phyloP scores from a whole-genome alignment of 2,888 invertebrate genomes.

The Crocallis elinguaria region DNA sequence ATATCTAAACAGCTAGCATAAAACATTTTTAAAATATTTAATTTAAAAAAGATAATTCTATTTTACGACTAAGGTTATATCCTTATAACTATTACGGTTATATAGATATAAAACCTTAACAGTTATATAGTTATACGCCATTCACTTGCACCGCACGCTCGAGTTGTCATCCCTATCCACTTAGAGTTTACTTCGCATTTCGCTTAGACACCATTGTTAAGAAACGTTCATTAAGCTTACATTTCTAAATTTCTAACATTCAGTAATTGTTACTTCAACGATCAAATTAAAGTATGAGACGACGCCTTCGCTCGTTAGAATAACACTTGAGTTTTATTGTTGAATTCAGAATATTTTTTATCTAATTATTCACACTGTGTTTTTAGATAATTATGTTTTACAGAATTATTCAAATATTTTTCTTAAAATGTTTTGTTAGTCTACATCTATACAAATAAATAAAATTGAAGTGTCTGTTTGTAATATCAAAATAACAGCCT shows the following conservation, averaged over 20 bases:
- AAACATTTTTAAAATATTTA: no score
- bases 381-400: not conserved
- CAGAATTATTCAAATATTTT: no score
- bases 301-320: slow-evolving; percentile 13
- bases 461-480: no score
- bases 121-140: slow-evolving; percentile 3
- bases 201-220: slow-evolving; percentile 70
- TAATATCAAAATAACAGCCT: no score
- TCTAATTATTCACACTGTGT: slow-evolving; percentile 6
- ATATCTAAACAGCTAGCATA: no score
- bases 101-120: no score
- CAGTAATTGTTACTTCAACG: slow-evolving; percentile 22
- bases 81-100: no score
- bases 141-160: slow-evolving; percentile 36
- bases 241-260: slow-evolving; percentile 55
- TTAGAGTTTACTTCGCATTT: slow-evolving; percentile 63
- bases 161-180: slow-evolving; percentile 61
- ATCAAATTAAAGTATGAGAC: slow-evolving; percentile 20
- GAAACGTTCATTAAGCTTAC: slow-evolving; percentile 78
- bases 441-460: no score
- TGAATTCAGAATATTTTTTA: slow-evolving; percentile 4
- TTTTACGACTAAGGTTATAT: no score
- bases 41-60: no score
- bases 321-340: slow-evolving; percentile 11
- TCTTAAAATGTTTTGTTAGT: no score